Base-by-base conservation (phyloP, 2,888 invertebrate species). In the Lasioglossum villosulum region DNA sequence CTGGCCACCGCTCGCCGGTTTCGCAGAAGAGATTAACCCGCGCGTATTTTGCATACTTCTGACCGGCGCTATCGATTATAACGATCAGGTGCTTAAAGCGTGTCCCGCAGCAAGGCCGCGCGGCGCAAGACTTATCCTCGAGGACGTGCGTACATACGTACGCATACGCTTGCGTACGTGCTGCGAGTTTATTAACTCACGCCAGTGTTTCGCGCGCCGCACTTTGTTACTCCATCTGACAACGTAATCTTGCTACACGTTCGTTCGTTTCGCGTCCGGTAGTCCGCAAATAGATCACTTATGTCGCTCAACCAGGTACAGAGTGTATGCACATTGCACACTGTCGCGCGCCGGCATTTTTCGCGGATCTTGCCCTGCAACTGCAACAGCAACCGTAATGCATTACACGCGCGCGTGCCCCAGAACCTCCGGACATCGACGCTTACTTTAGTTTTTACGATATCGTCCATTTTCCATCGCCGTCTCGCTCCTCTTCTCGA, bases 21-120 rank as follows among this genome's bases (percentile, higher is more conserved):
- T 86, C 80, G 78, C 86, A 70, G 84, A 86, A 78, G 80, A 84
- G 79, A 86, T 88, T 88, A 78, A 66, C 74, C 66, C 66, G 66
- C 86, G 84, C 84, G 84, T 84, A 86, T 88, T 89, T 89, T 88
- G 82, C 88, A 88, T 86, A 84, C 75, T 87, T 88, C 79, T 76
- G 84, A 76, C 66, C 80, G 73, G 78, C 73, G 73, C 80, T 88
- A 88, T 88, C 88, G 86, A 88, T 84, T 84, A 83, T 83, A 74
- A 79, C 48, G 82, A 84, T 86, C 85, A 82, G 78, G 82, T 85
- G 85, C 77, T 87, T 86, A 80, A 81, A 81, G 79, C 82, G 80
- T 86, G 80, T 88, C 82, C 82, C 30, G 74, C 77, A 78, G 86
- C 88, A 83, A 88, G 84, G 83, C 75, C 83, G 79, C 83, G 77